Conservation (phyloP, 2,113 vertebrate genomes). For the Electrona antarctica region DNA sequence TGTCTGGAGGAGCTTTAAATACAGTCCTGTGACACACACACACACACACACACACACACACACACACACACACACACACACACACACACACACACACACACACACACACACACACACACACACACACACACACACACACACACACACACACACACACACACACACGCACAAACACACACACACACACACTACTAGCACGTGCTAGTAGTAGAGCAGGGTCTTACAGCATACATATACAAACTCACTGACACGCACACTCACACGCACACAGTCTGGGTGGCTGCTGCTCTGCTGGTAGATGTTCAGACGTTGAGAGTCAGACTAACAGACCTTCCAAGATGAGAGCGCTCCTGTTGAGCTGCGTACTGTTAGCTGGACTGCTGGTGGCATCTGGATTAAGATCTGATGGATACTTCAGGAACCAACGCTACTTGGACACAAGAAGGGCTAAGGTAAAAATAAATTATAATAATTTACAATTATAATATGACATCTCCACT, state of each 20-base stretch:
- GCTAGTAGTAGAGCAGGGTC: conserved; percentile 53
- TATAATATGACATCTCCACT: neutral
- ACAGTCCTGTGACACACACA: conserved; percentile 85
- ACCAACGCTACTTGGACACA: conserved; percentile 46
- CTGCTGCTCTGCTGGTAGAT: too few relatives aligned
- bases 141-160: too few relatives aligned
- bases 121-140: too few relatives aligned
- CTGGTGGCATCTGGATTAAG: conserved; percentile 68
- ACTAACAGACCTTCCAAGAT: conserved; percentile 62
- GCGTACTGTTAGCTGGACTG: conserved; percentile 80
- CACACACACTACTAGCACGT: too few relatives aligned
- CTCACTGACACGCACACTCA: conserved; percentile 12
- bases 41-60: too few relatives aligned
- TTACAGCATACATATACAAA: conserved; percentile 61
- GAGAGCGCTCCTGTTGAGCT: conserved; percentile 76
- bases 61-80: too few relatives aligned
- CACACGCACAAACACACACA: conserved; percentile 76
- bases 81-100: too few relatives aligned
- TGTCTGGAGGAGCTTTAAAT: conserved; percentile 92
- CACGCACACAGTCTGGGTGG: too few relatives aligned
- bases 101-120: too few relatives aligned
- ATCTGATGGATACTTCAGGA: conserved; percentile 51
- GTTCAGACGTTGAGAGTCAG: conserved; percentile 7
- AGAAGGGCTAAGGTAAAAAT: conserved; percentile 69
- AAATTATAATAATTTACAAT: neutral